Evolutionary conservation across 2,888 invertebrate genomes (phyloP).

Genomic region (Ophion costatus): DNA sequence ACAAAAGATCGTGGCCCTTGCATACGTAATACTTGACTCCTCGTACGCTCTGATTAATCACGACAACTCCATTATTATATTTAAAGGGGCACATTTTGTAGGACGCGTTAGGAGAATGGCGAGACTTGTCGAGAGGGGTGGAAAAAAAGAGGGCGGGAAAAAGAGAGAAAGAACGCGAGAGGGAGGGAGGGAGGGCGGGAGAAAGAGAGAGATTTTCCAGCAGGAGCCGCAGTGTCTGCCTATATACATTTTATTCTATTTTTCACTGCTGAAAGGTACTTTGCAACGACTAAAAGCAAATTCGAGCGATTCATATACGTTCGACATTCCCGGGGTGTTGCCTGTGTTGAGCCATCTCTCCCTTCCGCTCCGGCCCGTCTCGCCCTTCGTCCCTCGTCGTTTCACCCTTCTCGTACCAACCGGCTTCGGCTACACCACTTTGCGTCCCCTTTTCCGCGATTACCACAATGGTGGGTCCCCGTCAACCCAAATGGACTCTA

Average conservation of each 20-base stretch:
- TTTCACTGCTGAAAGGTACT: conserved; percentile 67
- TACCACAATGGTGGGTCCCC: conserved; percentile 63
- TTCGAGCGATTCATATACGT: conserved; percentile 63
- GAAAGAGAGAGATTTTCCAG: background rate
- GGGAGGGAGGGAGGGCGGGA: too few relatives aligned
- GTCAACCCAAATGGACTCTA: conserved; percentile 58
- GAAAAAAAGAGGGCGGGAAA: too few relatives aligned
- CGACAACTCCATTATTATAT: conserved; percentile 55
- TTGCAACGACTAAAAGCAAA: conserved; percentile 67
- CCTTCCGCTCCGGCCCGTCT: conserved; percentile 22
- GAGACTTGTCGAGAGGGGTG: conserved; percentile 13
- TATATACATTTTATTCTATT: conserved; percentile 63
- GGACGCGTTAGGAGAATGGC: conserved; percentile 21
- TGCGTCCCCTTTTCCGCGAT: conserved; percentile 64
- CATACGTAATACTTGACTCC: conserved; percentile 50
- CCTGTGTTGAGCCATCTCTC: conserved; percentile 34
- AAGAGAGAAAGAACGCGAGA: too few relatives aligned
- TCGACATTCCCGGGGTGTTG: conserved; percentile 56
- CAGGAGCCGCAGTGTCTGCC: conserved; percentile 36
- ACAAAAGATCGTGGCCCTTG: conserved; percentile 47
- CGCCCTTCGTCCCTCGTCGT: conserved; percentile 1
- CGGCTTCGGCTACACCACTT: conserved; percentile 59
- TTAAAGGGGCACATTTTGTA: conserved; percentile 32
- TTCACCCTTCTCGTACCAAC: conserved; percentile 37
- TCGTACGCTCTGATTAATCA: conserved; percentile 56